Percentiles rank a stretch among this genome's conserved stretches.
These are phyloP conservation scores for Sebastes alutus DNA, from an alignment of 2,797 vertebrate species.

Conservation along the genomic window DNA sequence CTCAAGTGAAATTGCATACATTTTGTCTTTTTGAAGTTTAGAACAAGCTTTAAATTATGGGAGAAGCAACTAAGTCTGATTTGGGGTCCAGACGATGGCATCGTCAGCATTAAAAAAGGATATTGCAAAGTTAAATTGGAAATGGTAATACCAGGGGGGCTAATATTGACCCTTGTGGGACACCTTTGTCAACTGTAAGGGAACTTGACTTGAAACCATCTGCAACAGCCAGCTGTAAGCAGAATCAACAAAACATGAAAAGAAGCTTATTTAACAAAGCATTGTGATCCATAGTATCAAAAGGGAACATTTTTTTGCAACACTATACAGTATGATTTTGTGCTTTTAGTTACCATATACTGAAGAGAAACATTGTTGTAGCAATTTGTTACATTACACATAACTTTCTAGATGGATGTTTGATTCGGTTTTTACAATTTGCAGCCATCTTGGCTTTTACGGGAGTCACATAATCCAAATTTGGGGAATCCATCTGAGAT, in stretches of 20 bases:
- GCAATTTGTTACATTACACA: background rate
- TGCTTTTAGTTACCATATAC: background rate
- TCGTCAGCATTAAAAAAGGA: too few species aligned
- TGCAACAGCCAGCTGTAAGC: too few species aligned
- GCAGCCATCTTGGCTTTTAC: background rate
- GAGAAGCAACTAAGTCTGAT: too few species aligned
- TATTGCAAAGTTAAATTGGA: too few species aligned
- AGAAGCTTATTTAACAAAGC: background rate
- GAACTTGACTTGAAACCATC: too few species aligned
- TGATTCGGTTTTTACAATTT: background rate
- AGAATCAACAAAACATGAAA: background rate
- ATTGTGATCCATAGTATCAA: background rate
- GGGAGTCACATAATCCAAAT: background rate
- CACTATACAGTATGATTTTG: background rate
- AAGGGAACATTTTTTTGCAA: background rate
- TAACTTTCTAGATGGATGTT: background rate
- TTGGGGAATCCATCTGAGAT: background rate
- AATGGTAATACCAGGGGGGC: too few species aligned
- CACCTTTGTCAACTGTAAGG: too few species aligned
- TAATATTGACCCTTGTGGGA: too few species aligned
- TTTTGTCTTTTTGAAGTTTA: too few species aligned
- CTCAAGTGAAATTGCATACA: too few species aligned
- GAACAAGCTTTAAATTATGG: too few species aligned
- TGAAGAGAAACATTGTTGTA: background rate
- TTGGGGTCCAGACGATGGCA: too few species aligned